Evolutionary conservation across 2,113 vertebrate genomes (phyloP), one percentile per base, ranked within the genome.

Genomic region (Chauna torquata): DNA sequence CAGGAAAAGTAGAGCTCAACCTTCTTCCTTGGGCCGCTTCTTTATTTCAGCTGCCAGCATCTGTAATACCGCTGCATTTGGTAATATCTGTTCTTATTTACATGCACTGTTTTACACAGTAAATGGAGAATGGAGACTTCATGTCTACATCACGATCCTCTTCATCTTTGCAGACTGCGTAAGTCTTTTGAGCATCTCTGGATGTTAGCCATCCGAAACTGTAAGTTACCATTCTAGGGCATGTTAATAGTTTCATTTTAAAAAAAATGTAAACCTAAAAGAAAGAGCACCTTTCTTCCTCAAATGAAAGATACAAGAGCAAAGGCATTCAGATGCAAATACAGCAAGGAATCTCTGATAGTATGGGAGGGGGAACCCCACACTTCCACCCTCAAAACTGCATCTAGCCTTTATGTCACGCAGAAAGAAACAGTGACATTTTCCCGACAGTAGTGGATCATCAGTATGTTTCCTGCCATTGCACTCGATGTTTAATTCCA

Each of bases 11-110:
- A 79, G 38, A 36, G 47, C 24, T 61, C 49, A 71, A 12, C 65
- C 18, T 74, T 55, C 24, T 64, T 92, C 72, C 57, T 70, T 32
- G 13, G n/a, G 57, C 64, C 86, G 65, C 36, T 69, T 49, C 82
- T 76, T 68, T 74, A 30, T 61, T 94, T 86, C 68, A 79, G 82
- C 88, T 94, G 92, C 72, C 75, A 96, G 75, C 28, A 49, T 36
- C 66, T 38, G 16, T 45, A 85, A 36, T 13, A 54, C 40, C 16
- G n/a, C 40, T 76, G 40, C 85, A 86, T 80, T 83, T 94, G 84
- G 34, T 22, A 85, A 65, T 86, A 66, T n/a, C 32, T n/a, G 9
- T 42, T 59, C 58, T 65, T 32, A 83, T 92, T 93, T 81, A 74
- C 88, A 86, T 32, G 64, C 78, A 16, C 25, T 55, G 5, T 27